Base-by-base conservation (phyloP, 2,888 invertebrate species). In the Eucriotettix oculatus region DNA sequence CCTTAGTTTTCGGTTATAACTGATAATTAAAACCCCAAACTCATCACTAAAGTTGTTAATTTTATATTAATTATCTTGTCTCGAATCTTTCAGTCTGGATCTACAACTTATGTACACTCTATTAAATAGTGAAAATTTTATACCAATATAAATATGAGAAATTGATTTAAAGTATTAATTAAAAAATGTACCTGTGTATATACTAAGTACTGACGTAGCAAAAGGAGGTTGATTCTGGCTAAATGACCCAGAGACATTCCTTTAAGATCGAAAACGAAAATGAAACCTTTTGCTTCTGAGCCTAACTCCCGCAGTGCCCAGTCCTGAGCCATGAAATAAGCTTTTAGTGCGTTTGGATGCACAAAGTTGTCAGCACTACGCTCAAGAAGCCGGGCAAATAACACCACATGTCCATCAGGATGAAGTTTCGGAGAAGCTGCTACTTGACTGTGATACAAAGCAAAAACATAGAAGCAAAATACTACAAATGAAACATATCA, bases 211-310 rank as follows among this genome's bases (percentile, higher is more conserved):
- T 65, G 66, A 57, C 63, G 61, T 41, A 66, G 62, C 5, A 63
- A 58, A n/a, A 64, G 59, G 11, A 66, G 61, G 54, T 64, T 63
- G 48, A 65, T 59, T 52, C 61, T 60, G 42, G 65, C 58, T 17
- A 67, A 58, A 56, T 66, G 67, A 1, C 64, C 58, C 52, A 66
- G 58, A 1, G 64, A 57, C 43, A 63, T 59, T 17, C 64, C 65
- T 5, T 60, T 60, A 42, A 63, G 62, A 58, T 67, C 66, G 60
- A 64, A 65, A n/a, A 65, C 58, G 60, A 66, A 66, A 41, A 66
- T 40, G 16, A 67, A 60, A 1, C 67, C 67, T 42, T 62, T 61
- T 16, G 61, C 60, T 29, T 61, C 61, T 10, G 62, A 56, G 41
- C 58, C 59, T 5, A 29, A 29, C 29, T 62, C 59, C n/a, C 58